A percentile compares a stretch with the other conserved stretches of the same genome.
These are phyloP conservation scores for Xyrauchen texanus DNA, from an alignment of 2,113 vertebrate genomes.

Conservation along the genomic window DNA sequence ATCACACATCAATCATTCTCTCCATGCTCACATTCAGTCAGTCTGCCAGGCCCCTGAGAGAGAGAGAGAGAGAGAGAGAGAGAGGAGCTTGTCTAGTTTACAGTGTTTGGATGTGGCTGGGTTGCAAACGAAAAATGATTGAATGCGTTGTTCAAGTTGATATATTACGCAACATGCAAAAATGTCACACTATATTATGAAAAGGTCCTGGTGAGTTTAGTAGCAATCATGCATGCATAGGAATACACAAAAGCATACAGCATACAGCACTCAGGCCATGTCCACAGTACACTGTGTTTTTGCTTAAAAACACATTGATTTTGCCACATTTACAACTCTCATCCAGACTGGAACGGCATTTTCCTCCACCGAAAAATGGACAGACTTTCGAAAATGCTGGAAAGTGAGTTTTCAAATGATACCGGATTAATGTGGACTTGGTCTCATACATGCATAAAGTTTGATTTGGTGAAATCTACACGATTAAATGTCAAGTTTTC, in stretches of 20 bases:
- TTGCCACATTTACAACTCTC: too few species aligned
- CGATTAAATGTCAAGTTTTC: conserved; percentile 8
- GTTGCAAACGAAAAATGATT: not conserved
- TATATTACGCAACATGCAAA: not conserved
- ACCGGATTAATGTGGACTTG: too few species aligned
- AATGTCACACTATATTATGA: not conserved
- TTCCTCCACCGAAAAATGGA: too few species aligned
- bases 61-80: too few species aligned
- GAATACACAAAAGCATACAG: not conserved
- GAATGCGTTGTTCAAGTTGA: not conserved
- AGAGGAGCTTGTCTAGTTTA: conserved; percentile 16
- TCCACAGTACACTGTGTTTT: too few species aligned
- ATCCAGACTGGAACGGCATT: too few species aligned
- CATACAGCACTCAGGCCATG: not conserved
- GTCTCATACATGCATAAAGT: not conserved
- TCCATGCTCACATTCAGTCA: conserved; percentile 38
- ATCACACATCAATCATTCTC: conserved; percentile 33
- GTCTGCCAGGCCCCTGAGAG: conserved; percentile 26
- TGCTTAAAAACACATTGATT: too few species aligned
- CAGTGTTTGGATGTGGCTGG: conserved; percentile 15
- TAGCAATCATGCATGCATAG: too few species aligned
- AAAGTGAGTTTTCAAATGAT: too few species aligned
- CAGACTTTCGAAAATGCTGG: too few species aligned
- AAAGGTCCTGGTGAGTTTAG: not conserved
- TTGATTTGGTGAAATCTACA: too few species aligned